phyloP scores from a whole-genome alignment of 2,888 invertebrate genomes.

The Emmelina monodactyla region DNA sequence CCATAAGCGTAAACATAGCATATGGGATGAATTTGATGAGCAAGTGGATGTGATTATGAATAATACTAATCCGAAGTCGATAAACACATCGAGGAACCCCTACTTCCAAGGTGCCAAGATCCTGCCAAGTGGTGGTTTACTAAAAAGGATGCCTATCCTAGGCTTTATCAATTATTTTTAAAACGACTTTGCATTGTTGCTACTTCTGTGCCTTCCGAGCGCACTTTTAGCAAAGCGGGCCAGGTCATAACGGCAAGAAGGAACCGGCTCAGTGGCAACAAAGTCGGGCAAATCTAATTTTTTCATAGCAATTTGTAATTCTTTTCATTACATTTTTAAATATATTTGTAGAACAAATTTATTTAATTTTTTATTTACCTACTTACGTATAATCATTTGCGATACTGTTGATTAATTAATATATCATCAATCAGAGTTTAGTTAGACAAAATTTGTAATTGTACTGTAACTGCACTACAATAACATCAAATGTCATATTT shows the following conservation, averaged over 20 bases:
- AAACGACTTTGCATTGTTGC: conserved; percentile 3
- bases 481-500: too few species aligned
- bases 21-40: conserved; percentile 8
- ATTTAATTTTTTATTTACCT: neutral
- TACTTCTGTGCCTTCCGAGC: conserved; percentile 7
- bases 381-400: too few species aligned
- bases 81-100: conserved; percentile 7
- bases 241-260: neutral
- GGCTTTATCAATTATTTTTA: conserved; percentile 3
- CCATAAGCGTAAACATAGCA: conserved; percentile 1
- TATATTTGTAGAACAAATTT: neutral
- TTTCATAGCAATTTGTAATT: neutral
- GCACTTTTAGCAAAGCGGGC: neutral
- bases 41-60: conserved; percentile 4
- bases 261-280: neutral
- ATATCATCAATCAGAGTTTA: too few species aligned
- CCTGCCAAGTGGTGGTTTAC: conserved; percentile 8
- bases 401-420: too few species aligned
- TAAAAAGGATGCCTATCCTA: conserved; percentile 7
- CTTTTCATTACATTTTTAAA: neutral
- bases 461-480: too few species aligned
- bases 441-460: too few species aligned
- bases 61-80: conserved; percentile 2
- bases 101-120: conserved; percentile 4
- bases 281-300: neutral